Evolutionary conservation across 2,797 vertebrate species (phyloP), one percentile per base, ranked within the genome.

Genomic region (Thunnus albacares): DNA sequence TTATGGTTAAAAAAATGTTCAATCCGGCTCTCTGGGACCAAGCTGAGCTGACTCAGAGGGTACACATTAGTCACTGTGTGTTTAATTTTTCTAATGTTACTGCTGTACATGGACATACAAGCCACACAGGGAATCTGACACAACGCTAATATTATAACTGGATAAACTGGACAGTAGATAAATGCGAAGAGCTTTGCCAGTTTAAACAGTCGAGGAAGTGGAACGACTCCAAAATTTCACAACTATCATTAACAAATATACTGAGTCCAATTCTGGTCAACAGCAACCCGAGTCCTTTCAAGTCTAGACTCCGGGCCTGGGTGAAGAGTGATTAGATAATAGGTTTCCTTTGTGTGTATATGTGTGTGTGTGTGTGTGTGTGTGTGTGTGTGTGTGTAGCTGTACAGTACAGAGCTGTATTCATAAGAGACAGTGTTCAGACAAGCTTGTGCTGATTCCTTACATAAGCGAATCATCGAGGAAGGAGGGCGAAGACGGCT

Each of bases 401-500:
- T 30, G 68, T 71, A 61, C 59, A 75, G 71, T 68, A 72, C 79
- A 82, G 63, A 62, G 75, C 65, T 45, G 49, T 86, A 87, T 89
- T 91, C 88, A 90, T 64, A 15, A 73, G 84, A 83, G 80, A 82
- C 53, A 0, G 35, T 56, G 82, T 78, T 86, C 86, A 88, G 71
- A 86, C 78, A 49, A 76, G 88, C 85, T 86, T 81, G 80, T 2
- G 7, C 71, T 80, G 83, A 88, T 80, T 78, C 57, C 75, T 92
- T 90, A 92, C 75, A 60, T 92, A 85, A 91, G 87, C 61, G 14
- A 88, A 70, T 90, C 64, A 75, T 75, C 18, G 41, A 80, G 71
- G 70, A 84, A 81, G 75, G 68, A 74, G 33, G 80, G 45, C 6
- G 6, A 78, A 77, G 82, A 78, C 59, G 65, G 56, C 68, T 24